Percentiles rank a stretch among this genome's conserved stretches.
Conservation (phyloP, 1,140 invertebrate species). For the Pemphigus obesinymphae region DNA sequence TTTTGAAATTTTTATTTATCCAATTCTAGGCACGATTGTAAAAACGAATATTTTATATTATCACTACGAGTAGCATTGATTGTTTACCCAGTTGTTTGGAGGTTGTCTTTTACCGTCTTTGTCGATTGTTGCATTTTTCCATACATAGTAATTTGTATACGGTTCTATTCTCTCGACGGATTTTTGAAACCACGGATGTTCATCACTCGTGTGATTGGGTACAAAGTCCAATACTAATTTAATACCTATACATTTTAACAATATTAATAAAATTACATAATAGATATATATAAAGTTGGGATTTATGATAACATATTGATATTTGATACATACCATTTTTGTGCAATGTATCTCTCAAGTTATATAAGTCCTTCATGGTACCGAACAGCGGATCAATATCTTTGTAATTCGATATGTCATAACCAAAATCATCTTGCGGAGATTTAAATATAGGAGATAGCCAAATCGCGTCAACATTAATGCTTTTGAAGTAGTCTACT, state of each 20-base stretch:
- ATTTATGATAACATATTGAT: conserved; percentile 3
- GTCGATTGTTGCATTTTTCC: conserved; percentile 59
- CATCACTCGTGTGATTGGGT: conserved; percentile 76
- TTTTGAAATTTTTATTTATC: not conserved
- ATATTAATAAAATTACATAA: too few relatives aligned
- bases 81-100: conserved; percentile 60
- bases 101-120: conserved; percentile 49
- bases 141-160: conserved; percentile 73
- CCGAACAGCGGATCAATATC: conserved; percentile 54
- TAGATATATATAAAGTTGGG: too few relatives aligned
- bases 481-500: conserved; percentile 60
- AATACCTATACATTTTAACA: conserved; percentile 61
- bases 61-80: not conserved
- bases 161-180: conserved; percentile 58
- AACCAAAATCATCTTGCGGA: conserved; percentile 66
- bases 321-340: conserved; percentile 43
- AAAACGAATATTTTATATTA: not conserved
- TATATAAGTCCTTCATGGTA: conserved; percentile 61
- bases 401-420: conserved; percentile 65
- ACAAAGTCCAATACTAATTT: conserved; percentile 78
- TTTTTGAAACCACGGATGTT: conserved; percentile 73
- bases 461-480: conserved; percentile 65
- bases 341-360: conserved; percentile 50
- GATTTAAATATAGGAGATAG: conserved; percentile 67
- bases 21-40: not conserved